Conservation (phyloP, 2,797 vertebrate genomes). For the Melanotaenia maccullochi region DNA sequence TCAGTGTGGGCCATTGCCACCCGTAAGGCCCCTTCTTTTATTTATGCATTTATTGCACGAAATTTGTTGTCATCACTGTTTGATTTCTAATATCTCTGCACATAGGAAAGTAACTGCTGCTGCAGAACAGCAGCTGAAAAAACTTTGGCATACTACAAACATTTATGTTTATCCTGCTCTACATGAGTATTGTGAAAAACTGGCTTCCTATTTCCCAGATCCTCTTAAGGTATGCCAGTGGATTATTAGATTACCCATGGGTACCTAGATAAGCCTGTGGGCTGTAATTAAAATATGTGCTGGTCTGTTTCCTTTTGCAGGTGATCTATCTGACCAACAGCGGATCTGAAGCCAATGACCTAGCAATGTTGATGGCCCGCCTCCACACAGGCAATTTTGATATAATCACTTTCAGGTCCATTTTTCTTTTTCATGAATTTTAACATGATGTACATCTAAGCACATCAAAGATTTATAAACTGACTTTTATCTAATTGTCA, state of each 20-base stretch:
- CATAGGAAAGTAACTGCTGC: constrained; percentile 88
- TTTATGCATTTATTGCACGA: not conserved
- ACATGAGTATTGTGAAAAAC: constrained; percentile 91
- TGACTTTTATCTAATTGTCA: not conserved
- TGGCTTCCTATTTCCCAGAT: constrained; percentile 87
- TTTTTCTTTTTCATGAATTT: not conserved
- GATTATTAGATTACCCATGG: not conserved
- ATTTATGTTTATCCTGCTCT: constrained; percentile 87
- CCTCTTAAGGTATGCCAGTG: constrained; percentile 88
- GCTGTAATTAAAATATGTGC: constrained; percentile 6
- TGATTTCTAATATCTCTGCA: constrained; percentile 9
- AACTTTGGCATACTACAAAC: constrained; percentile 90
- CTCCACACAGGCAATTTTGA: constrained; percentile 88
- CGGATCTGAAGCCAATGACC: constrained; percentile 94
- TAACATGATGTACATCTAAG: not conserved
- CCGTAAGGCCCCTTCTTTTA: constrained; percentile 84
- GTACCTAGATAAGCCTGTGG: not conserved
- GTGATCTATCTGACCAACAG: constrained; percentile 93
- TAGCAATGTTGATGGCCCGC: constrained; percentile 93
- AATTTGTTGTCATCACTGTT: not conserved
- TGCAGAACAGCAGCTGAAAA: constrained; percentile 86
- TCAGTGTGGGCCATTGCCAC: constrained; percentile 94
- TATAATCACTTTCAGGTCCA: constrained; percentile 90
- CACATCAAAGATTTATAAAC: not conserved
- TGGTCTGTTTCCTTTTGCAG: constrained; percentile 67